Base-by-base conservation (phyloP, 35 echinoderm and acorn worm genomes). In the Hemicentrotus pulcherrimus region DNA sequence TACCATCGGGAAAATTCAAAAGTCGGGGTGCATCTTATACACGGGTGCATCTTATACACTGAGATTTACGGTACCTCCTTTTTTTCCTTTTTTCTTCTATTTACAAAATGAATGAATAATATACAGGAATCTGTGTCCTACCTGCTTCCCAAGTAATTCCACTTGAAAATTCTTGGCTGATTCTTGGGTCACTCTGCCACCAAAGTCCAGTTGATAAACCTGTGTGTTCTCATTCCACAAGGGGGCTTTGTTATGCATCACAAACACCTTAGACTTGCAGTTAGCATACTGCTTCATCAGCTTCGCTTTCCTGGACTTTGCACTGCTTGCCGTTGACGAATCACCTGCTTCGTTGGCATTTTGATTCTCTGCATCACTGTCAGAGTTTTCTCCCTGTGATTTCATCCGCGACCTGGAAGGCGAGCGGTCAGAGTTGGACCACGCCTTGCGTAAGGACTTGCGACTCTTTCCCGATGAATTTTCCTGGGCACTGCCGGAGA, bases 141-240 rank as follows among this genome's bases (percentile, higher is more conserved):
- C 98, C 98, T 99, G 98, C 94, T 99, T 99, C 28, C 96, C 95
- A 88, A 98, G 96, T 15, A 98, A 95, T 46, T 99, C 98, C 94
- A 99, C 97, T 94, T 99, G 98, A 92, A 99, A 99, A 89, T 99
- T 99, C 95, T 99, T 99, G 24, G 98, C 98, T 31, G 98, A 99
- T 91, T 99, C 98, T 55, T 99, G 98, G 12, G 98, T 99, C 3
- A 98, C 97, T 48, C 98, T 97, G 4, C 98, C 98, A 32, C 98
- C 98, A 95, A 99, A 99, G 95, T 99, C 98, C 95, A 99, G 88
- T 92, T 99, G 98, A 88, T 99, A 99, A 12, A 99, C 98, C 65
- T 98, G 97, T 10, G 97, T 99, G 52, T 97, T 97, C 92, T 98
- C 97, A 90, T 99, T 99, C 98, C 98, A 99, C 24, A 99, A 94